phyloP scores from a whole-genome alignment of 2,113 vertebrate genomes.

The Microcebus lehilahytsara region DNA sequence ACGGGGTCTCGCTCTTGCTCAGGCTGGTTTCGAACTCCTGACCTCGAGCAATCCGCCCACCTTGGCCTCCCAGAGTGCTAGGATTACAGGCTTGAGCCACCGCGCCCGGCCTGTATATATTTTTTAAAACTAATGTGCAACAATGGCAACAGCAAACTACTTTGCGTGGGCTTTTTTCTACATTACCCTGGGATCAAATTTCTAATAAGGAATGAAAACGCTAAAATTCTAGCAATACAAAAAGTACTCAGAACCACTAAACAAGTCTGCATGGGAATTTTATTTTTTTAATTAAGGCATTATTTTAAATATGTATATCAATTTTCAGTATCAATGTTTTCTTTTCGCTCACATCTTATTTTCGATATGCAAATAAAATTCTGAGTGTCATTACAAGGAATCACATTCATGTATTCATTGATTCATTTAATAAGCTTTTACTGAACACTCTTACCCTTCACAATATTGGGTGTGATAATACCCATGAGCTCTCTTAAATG shows the following conservation, averaged over 20 bases:
- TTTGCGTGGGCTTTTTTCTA: not conserved
- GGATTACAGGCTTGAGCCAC: too few relatives aligned
- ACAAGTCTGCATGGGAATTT: not conserved
- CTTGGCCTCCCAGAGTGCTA: too few relatives aligned
- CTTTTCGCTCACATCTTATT: slow-evolving; percentile 4
- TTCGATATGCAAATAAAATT: slow-evolving; percentile 17
- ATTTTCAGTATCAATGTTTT: not conserved
- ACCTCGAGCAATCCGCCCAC: too few relatives aligned
- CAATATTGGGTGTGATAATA: not conserved
- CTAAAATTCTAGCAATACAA: not conserved
- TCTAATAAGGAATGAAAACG: not conserved
- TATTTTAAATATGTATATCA: not conserved
- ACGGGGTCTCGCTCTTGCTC: too few relatives aligned
- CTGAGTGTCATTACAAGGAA: not conserved
- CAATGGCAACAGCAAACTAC: not conserved
- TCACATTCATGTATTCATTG: not conserved
- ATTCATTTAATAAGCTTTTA: slow-evolving; percentile 12
- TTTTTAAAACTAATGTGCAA: not conserved
- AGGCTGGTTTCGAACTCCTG: too few relatives aligned
- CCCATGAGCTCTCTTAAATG: not conserved
- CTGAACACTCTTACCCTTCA: not conserved
- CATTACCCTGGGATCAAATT: not conserved
- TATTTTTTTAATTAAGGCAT: not conserved
- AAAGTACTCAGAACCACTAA: not conserved
- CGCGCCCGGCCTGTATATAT: not conserved